These are phyloP conservation scores for Calephelis nemesis DNA, from an alignment of 1,140 invertebrate genomes.

Conservation along the genomic window DNA sequence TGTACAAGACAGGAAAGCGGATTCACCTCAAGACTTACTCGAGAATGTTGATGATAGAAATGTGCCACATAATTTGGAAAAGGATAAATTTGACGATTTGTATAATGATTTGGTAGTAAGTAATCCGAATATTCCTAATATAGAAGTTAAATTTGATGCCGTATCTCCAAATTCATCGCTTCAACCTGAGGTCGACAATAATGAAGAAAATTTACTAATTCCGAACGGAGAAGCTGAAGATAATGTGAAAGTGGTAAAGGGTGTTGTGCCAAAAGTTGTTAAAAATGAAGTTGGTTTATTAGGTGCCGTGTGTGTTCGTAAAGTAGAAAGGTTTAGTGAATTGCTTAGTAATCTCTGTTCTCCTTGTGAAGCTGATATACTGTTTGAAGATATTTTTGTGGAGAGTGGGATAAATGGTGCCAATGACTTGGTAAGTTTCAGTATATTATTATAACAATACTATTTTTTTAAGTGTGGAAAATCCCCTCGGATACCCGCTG, in stretches of 20 bases:
- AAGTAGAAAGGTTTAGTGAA: constrained; percentile 76
- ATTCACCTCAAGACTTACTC: constrained; percentile 57
- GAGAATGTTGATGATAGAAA: constrained; percentile 54
- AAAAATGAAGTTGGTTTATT: constrained; percentile 61
- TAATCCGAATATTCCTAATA: constrained; percentile 12
- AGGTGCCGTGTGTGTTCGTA: constrained; percentile 71
- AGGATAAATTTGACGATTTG: constrained; percentile 65
- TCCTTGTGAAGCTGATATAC: constrained; percentile 66
- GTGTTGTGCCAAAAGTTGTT: constrained; percentile 69
- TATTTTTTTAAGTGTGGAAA: not conserved
- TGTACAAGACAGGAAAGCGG: constrained; percentile 46
- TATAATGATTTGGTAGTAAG: constrained; percentile 52
- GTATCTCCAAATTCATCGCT: constrained; percentile 29
- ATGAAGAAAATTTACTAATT: constrained; percentile 29
- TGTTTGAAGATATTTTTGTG: constrained; percentile 69
- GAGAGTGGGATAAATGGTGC: constrained; percentile 63
- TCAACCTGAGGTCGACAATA: constrained; percentile 43
- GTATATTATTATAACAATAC: not conserved
- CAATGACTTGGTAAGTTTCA: constrained; percentile 50
- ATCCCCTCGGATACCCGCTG: too few relatives aligned
- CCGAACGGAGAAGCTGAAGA: constrained; percentile 47
- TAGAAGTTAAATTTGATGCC: constrained; percentile 32
- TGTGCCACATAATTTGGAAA: constrained; percentile 52
- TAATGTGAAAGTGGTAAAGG: constrained; percentile 48
- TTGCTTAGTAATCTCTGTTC: constrained; percentile 74